A percentile compares a stretch with the other conserved stretches of the same genome.
Conservation (phyloP, 1,140 invertebrate genomes). For the Vanessa tameamea region DNA sequence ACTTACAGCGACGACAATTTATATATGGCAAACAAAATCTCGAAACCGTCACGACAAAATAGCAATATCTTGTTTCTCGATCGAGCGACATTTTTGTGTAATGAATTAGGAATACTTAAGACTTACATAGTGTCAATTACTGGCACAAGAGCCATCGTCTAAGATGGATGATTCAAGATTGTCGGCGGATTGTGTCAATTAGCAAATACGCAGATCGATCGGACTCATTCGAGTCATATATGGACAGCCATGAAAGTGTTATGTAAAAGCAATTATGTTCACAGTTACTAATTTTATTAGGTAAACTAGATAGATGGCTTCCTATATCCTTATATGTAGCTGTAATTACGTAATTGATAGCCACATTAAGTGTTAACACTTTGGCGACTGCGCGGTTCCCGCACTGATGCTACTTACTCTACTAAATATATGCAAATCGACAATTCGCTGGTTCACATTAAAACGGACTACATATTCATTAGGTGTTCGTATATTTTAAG, state of each 20-base stretch:
- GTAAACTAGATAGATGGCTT: slow-evolving; percentile 32
- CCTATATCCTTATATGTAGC: slow-evolving; percentile 21
- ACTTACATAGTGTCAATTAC: slow-evolving; percentile 22
- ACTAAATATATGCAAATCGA: too few species aligned
- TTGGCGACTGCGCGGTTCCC: not conserved
- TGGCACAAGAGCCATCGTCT: not conserved
- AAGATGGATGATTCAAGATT: slow-evolving; percentile 31
- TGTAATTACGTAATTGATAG: slow-evolving; percentile 11
- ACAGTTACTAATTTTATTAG: slow-evolving; percentile 37
- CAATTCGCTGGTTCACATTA: too few species aligned
- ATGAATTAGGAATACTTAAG: slow-evolving; percentile 22
- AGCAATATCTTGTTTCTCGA: not conserved
- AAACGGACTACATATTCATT: too few species aligned
- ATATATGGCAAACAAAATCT: slow-evolving; percentile 16
- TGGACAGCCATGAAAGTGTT: slow-evolving; percentile 45
- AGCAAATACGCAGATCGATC: slow-evolving; percentile 39
- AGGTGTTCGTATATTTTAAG: too few species aligned
- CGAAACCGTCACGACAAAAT: slow-evolving; percentile 9
- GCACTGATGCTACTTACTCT: not conserved
- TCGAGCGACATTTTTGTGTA: slow-evolving; percentile 22
- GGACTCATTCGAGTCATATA: slow-evolving; percentile 35
- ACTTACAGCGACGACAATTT: slow-evolving; percentile 14
- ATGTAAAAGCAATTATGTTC: slow-evolving; percentile 42
- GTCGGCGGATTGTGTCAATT: slow-evolving; percentile 46
- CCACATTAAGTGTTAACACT: slow-evolving; percentile 5